Evolutionary conservation across 2,113 vertebrate genomes (phyloP).

Genomic region (Sphyrna mokarran): DNA sequence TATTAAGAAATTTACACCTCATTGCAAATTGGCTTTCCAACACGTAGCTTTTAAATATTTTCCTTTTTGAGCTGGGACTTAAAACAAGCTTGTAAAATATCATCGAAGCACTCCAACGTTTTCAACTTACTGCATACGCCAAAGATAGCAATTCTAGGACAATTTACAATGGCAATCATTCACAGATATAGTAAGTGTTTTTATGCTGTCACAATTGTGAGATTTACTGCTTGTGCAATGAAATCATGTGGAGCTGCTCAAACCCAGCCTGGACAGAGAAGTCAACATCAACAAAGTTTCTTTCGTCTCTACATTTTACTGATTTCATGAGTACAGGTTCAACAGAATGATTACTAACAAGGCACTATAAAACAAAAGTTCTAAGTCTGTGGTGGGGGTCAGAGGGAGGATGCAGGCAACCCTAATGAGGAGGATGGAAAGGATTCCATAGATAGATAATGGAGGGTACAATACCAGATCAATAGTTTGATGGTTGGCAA

Average conservation of each 20-base stretch:
- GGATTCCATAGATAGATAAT: not conserved
- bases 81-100: slow-evolving; percentile 22
- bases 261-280: slow-evolving; percentile 56
- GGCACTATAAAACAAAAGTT: not conserved
- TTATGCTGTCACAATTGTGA: slow-evolving; percentile 55
- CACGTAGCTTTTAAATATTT: not conserved
- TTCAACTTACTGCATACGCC: not conserved
- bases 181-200: slow-evolving; percentile 57
- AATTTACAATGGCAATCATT: slow-evolving; percentile 58
- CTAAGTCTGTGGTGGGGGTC: not conserved
- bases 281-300: slow-evolving; percentile 58
- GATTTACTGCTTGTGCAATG: slow-evolving; percentile 61
- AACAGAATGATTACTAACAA: slow-evolving; percentile 46
- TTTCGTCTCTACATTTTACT: slow-evolving; percentile 57
- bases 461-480: not conserved
- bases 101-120: not conserved
- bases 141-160: slow-evolving; percentile 32
- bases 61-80: not conserved
- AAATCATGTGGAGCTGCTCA: slow-evolving; percentile 68
- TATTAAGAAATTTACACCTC: slow-evolving; percentile 9
- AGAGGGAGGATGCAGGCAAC: not conserved
- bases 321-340: slow-evolving; percentile 52
- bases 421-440: not conserved
- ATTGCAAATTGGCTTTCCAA: slow-evolving; percentile 23
- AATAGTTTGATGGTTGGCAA: not conserved